Percentiles rank a stretch among this genome's conserved stretches.
Evolutionary conservation across 2,113 vertebrate genomes (phyloP).

Genomic region (Tringa solitaria): DNA sequence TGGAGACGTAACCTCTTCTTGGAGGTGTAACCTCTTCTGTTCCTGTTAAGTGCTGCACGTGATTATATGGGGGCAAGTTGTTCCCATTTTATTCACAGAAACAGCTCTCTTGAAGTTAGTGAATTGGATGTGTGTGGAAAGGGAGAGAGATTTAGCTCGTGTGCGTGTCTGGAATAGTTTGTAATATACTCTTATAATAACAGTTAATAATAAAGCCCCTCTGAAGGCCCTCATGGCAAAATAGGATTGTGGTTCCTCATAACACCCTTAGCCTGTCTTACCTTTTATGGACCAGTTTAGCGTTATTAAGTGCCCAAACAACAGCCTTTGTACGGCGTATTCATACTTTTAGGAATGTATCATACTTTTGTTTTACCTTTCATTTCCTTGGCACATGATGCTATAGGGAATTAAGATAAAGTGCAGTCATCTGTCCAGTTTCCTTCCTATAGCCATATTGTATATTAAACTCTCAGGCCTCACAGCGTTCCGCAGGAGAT

Average conservation of each 20-base stretch:
- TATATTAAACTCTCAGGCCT: not conserved
- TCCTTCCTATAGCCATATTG: not conserved
- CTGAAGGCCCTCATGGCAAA: not conserved
- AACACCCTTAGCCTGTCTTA: not conserved
- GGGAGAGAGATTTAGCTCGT: not conserved
- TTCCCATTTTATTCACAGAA: not conserved
- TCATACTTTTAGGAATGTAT: not conserved
- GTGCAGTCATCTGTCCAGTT: not conserved
- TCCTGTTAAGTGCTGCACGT: not conserved
- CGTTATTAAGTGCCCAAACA: not conserved
- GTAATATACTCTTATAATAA: not conserved
- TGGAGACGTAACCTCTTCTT: not conserved
- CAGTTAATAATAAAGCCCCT: not conserved
- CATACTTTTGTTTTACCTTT: not conserved
- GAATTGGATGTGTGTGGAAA: not conserved
- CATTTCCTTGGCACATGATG: not conserved
- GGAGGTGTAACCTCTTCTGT: not conserved
- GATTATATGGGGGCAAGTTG: not conserved
- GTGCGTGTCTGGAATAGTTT: not conserved
- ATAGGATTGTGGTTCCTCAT: not conserved
- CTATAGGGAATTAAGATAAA: not conserved
- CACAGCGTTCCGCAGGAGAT: conserved; percentile 36
- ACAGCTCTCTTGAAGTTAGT: not conserved
- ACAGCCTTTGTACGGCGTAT: not conserved
- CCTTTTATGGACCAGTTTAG: not conserved